Conservation (phyloP, 2,113 vertebrate genomes). For the Taurulus bubalis region DNA sequence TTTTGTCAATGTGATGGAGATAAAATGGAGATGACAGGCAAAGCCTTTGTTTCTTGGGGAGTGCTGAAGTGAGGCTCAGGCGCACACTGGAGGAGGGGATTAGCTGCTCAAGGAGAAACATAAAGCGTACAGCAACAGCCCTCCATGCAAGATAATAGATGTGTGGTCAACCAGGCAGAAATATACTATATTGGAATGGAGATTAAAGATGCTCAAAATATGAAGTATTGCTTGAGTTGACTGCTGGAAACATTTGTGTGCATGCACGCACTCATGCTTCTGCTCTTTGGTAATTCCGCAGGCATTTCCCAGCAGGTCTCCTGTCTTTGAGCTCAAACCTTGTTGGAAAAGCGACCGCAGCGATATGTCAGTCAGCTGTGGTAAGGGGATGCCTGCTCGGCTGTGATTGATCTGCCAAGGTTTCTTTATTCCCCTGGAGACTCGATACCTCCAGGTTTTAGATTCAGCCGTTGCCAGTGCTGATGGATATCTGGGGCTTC, state of each 20-base stretch:
- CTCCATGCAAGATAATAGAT: slow-evolving; percentile 56
- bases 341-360: slow-evolving; percentile 64
- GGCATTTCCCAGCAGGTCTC: slow-evolving; percentile 70
- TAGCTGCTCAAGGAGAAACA: slow-evolving; percentile 64
- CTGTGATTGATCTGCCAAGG: slow-evolving; percentile 70
- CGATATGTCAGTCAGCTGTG: slow-evolving; percentile 70
- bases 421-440: slow-evolving; percentile 74
- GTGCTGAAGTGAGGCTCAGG: slow-evolving; percentile 58
- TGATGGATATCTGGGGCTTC: slow-evolving; percentile 58
- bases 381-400: slow-evolving; percentile 60
- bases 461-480: slow-evolving; percentile 46
- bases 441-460: slow-evolving; percentile 51
- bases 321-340: slow-evolving; percentile 67
- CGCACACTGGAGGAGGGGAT: slow-evolving; percentile 59
- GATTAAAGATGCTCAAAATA: slow-evolving; percentile 68
- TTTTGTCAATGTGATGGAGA: slow-evolving; percentile 28
- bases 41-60: slow-evolving; percentile 47
- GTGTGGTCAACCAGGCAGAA: slow-evolving; percentile 71
- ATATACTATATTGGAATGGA: slow-evolving; percentile 57
- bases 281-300: slow-evolving; percentile 57
- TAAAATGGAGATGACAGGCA: slow-evolving; percentile 56
- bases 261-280: slow-evolving; percentile 37
- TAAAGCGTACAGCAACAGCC: slow-evolving; percentile 42
- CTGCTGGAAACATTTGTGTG: slow-evolving; percentile 51
- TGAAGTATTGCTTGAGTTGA: slow-evolving; percentile 47